Evolutionary conservation across 2,888 invertebrate species (phyloP), one percentile per base, ranked within the genome.

Genomic region (Caenorhabditis sulstoni): DNA sequence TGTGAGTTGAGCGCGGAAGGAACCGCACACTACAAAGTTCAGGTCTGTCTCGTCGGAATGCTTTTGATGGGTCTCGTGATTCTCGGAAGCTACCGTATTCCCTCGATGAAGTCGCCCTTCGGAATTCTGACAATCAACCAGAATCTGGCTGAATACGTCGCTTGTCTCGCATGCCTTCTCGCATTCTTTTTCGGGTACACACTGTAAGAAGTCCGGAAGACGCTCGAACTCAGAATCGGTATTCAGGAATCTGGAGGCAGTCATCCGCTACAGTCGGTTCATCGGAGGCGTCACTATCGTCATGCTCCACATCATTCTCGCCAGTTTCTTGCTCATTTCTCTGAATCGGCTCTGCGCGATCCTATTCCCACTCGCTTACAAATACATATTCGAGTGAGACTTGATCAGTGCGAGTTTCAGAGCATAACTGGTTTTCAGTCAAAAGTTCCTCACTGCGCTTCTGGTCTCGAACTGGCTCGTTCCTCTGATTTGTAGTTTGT

Each of bases 41-140:
- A 70, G 68, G 50, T 61, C 5, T 61, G 68, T 20, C 20, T 50
- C 1, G 35, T 61, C 12, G 68, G 68, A 29, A 37, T 16, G 9
- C n/a, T 52, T 11, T 44, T 70, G n/a, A 70, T 70, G 68, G 22
- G 23, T 0, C 18, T 70, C 5, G 68, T 70, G 8, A 61, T 70
- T 16, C 49, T 70, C 9, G 68, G 59, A 11, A 61, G 68, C n/a
- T 52, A 20, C 37, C 68, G 68, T 20, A 70, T 70, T 9, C 68
- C 68, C 4, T 70, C 68, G 5, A 70, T 70, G 68, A 70, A 53
- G 37, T 70, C 68, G 2, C 44, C 68, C 0, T 70, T 70, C 37
- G 68, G 68, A 45, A 61, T 53, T 20, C 22, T 70, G 35, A 70
- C 68, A 12, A 61, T 70, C 44, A 70, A 70, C 29, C 68, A 70